Evolutionary conservation across 92 coral and sea anemone genomes (phyloP).

Genomic region (Nematostella vectensis): DNA sequence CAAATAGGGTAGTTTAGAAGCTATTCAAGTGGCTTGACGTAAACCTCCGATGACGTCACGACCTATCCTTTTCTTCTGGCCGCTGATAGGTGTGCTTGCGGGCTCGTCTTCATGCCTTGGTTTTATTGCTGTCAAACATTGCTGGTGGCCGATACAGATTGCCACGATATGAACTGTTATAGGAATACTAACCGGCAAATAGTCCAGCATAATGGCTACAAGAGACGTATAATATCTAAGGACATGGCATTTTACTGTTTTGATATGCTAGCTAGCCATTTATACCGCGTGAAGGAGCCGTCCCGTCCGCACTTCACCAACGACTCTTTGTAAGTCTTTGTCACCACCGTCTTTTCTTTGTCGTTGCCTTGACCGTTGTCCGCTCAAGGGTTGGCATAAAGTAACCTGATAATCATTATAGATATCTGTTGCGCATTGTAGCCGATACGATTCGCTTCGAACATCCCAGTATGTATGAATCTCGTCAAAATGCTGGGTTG

Average conservation of each 20-base stretch:
- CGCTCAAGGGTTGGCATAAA: no score
- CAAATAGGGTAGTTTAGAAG: no score
- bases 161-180: conserved; percentile 83
- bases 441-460: no score
- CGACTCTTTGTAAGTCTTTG: conserved; percentile 90
- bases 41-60: conserved; percentile 20
- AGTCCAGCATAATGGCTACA: conserved; percentile 53
- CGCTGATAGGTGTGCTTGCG: background rate
- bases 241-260: conserved; percentile 99
- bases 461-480: no score
- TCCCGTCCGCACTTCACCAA: conserved; percentile 94
- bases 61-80: conserved; percentile 21
- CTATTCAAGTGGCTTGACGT: background rate
- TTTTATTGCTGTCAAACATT: conserved; percentile 89
- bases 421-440: no score
- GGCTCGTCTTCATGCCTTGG: conserved; percentile 59
- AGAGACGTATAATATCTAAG: conserved; percentile 79
- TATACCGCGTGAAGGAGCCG: conserved; percentile 83
- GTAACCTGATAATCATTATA: no score
- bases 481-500: no score
- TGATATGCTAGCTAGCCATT: conserved; percentile 85
- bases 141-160: conserved; percentile 72
- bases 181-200: conserved; percentile 59
- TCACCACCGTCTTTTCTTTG: conserved; percentile 25
- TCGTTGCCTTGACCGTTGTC: conserved; percentile 13